A percentile compares a stretch with the other conserved stretches of the same genome.
These are phyloP conservation scores for Pithys albifrons DNA, from an alignment of 2,113 vertebrate species.

Conservation along the genomic window DNA sequence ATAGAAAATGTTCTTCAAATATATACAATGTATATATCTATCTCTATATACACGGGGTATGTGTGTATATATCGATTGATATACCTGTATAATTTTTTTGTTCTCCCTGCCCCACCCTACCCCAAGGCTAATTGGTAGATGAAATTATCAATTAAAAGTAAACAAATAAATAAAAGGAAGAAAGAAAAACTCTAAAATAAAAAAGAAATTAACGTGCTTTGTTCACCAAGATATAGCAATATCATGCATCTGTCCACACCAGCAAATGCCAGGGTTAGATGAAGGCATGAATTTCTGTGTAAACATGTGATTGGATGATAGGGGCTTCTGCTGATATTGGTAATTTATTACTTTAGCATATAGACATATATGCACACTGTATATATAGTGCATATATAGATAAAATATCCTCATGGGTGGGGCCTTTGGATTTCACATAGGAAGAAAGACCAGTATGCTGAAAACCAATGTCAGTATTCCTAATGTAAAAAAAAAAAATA, in stretches of 20 bases:
- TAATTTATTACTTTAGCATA: conserved; percentile 59
- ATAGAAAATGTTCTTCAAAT: conserved; percentile 83
- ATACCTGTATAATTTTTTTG: conserved; percentile 80
- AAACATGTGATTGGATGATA: conserved; percentile 87
- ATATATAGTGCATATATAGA: conserved; percentile 32
- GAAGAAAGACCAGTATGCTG: conserved; percentile 15
- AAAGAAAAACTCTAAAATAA: conserved; percentile 61
- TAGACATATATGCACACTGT: conserved; percentile 20
- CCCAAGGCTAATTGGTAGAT: conserved; percentile 81
- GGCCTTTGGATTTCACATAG: conserved; percentile 14
- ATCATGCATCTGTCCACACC: conserved; percentile 82
- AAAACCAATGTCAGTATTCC: conserved; percentile 29
- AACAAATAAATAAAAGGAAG: conserved; percentile 58
- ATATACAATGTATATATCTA: conserved; percentile 77
- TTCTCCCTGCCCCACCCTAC: conserved; percentile 63
- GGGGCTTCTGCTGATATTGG: conserved; percentile 81
- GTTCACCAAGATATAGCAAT: conserved; percentile 67
- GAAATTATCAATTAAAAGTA: conserved; percentile 74
- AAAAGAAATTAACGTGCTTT: conserved; percentile 75
- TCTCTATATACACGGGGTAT: conserved; percentile 61
- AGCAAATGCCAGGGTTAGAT: conserved; percentile 82
- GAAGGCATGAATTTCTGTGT: conserved; percentile 96
- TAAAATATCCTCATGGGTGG: conserved; percentile 21
- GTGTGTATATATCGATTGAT: conserved; percentile 75
- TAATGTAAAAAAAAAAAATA: neutral